Percentiles rank a stretch among this genome's conserved stretches.
phyloP scores from a whole-genome alignment of 2,888 invertebrate genomes.

The Quadroppia sp. region DNA sequence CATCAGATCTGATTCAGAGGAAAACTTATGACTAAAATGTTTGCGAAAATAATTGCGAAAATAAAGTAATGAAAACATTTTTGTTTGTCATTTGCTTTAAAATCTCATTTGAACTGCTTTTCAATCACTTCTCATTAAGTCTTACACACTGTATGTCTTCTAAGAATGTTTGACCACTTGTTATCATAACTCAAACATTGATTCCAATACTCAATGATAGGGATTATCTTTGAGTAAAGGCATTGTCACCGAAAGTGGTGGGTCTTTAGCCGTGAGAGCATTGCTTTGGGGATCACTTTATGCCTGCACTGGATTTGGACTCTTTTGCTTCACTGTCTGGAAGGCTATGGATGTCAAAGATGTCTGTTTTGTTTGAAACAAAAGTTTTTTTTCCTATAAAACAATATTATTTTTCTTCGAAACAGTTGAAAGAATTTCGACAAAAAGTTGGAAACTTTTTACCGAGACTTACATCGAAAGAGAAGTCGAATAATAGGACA shows the following conservation, averaged over 20 bases:
- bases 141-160: no score
- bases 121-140: no score
- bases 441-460: slow-evolving; percentile 70
- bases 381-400: background rate
- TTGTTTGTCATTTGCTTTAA: no score
- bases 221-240: slow-evolving; percentile 57
- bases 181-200: no score
- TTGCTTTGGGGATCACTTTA: slow-evolving; percentile 81
- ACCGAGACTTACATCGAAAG: slow-evolving; percentile 70
- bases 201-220: slow-evolving; percentile 47
- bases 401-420: slow-evolving; percentile 28
- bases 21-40: no score
- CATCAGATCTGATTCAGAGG: no score
- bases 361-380: slow-evolving; percentile 58
- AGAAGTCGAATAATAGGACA: slow-evolving; percentile 73
- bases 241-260: slow-evolving; percentile 67
- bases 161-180: no score
- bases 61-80: no score
- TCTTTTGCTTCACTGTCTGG: slow-evolving; percentile 77
- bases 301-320: slow-evolving; percentile 76
- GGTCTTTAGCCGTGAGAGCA: slow-evolving; percentile 71
- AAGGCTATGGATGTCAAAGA: slow-evolving; percentile 79
- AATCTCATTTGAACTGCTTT: no score
- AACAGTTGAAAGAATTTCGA: slow-evolving; percentile 73
- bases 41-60: no score